Base-by-base conservation (phyloP, 2,888 invertebrate genomes). In the Mythimna albipuncta region DNA sequence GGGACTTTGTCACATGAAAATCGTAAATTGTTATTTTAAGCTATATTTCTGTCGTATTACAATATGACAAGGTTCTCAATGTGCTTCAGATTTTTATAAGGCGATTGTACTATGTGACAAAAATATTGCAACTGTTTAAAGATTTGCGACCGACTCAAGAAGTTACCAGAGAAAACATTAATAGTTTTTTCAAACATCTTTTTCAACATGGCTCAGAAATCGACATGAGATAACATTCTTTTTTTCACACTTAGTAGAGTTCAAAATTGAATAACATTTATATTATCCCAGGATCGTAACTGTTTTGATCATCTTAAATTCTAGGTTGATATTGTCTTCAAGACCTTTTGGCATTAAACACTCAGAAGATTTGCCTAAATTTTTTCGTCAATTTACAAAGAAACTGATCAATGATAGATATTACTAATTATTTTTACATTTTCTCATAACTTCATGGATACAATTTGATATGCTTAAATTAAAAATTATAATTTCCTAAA, bases 401-500 rank as follows among this genome's bases (percentile, higher is more conserved):
- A 64, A 73, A 59, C 9, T 58, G 41, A 72, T 70, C 62, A 58
- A 47, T 68, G 2, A 55, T 38, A 32, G 4, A 41, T 57, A 52
- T 52, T 19, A 57, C 41, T 59, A 70, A 65, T 62, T 38, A 63
- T 82, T 78, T 80, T 69, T 63, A 77, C 58, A 77, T 82, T 68
- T 68, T 63, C 6, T 54, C 38, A 35, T 69, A 64, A 44, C 10
- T 52, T 72, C 63, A 79, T 59, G 76, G 57, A 41, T 83, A 78
- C 64, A 79, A 71, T 81, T 82, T 91, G 91, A 91, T 90, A 91
- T 91, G 90, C 88, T 87, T 85, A 88, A 85, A 85, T 65, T 80
- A 84, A 84, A 81, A 78, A 72, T 73, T 84, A 88, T 82, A 84
- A 77, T 71, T 85, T 85, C 63, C 82, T 87, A 83, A 79, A 72